Percentiles rank a stretch among this genome's conserved stretches.
Evolutionary conservation across 2,797 vertebrate genomes (phyloP).

Genomic region (Manis pentadactyla): DNA sequence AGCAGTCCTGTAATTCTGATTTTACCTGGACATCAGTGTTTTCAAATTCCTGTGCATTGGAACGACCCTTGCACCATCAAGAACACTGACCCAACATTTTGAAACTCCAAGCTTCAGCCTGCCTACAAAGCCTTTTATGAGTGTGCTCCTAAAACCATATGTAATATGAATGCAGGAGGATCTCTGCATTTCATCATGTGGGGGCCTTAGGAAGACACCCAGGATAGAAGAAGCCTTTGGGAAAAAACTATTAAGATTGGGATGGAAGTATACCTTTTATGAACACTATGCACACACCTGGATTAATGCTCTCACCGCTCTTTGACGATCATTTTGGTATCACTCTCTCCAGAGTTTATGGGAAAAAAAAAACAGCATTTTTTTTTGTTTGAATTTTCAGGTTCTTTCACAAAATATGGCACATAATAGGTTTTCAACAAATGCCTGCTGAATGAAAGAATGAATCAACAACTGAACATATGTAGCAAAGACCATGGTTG

Average conservation of each 20-base stretch:
- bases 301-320: not conserved
- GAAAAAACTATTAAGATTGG: no score
- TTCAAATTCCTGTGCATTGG: not conserved
- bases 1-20: not conserved
- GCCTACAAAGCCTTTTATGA: not conserved
- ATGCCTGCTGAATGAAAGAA: not conserved
- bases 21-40: not conserved
- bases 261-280: no score
- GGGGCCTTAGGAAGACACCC: no score
- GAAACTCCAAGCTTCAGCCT: not conserved
- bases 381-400: not conserved
- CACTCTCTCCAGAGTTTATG: not conserved
- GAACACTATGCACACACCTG: not conserved
- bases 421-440: not conserved
- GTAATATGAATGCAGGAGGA: no score
- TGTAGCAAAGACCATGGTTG: not conserved
- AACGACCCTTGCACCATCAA: not conserved
- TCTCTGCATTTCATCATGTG: no score
- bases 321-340: not conserved
- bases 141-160: no score
- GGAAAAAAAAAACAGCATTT: not conserved
- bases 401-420: not conserved
- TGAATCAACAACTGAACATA: not conserved
- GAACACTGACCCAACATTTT: not conserved
- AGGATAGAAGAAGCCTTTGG: no score